Conservation (phyloP, 1,140 invertebrate genomes). For the Sinella curviseta region DNA sequence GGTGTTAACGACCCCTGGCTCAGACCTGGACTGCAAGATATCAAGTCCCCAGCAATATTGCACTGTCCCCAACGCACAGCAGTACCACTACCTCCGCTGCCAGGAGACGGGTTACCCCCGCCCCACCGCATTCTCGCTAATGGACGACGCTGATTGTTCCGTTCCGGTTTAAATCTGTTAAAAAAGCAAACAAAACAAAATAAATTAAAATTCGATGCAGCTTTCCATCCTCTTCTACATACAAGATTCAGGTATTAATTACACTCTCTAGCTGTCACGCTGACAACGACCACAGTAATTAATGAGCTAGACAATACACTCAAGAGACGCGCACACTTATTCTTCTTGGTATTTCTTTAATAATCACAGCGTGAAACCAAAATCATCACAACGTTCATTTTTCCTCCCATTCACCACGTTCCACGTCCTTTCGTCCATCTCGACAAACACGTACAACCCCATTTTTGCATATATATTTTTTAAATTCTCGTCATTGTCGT, state of each 20-base stretch:
- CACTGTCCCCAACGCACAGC: background rate
- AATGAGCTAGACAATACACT: background rate
- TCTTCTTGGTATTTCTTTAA: no score
- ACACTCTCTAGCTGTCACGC: no score
- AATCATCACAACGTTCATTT: no score
- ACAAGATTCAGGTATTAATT: no score
- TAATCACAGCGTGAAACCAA: no score
- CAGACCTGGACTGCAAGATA: conserved; percentile 29
- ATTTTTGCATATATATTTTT: no score
- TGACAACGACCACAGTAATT: background rate
- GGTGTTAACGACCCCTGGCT: background rate
- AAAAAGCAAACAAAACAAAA: background rate
- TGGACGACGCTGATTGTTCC: conserved; percentile 31
- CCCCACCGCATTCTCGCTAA: conserved; percentile 45
- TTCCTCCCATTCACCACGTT: no score
- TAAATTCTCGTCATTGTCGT: no score
- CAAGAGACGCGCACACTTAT: no score
- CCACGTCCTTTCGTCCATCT: no score
- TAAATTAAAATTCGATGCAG: background rate
- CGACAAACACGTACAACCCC: no score
- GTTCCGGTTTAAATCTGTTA: conserved; percentile 35
- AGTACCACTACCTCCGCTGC: background rate
- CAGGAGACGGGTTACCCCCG: conserved; percentile 25
- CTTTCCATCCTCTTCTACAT: no score
- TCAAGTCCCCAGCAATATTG: conserved; percentile 43